Evolutionary conservation across 2,888 invertebrate genomes (phyloP), one percentile per base, ranked within the genome.

Genomic region (Timema cristinae): DNA sequence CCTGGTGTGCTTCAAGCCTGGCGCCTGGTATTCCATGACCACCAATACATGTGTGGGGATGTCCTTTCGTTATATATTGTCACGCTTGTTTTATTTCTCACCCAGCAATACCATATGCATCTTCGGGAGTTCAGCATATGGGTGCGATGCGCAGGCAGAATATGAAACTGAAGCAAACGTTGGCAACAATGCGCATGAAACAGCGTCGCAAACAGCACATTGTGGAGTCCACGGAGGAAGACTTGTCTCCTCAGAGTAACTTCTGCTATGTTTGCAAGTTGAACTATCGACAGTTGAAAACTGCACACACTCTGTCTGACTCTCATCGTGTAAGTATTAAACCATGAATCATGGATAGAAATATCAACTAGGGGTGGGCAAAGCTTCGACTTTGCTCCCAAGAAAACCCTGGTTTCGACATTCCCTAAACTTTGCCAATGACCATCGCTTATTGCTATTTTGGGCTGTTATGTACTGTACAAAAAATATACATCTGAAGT

Each of bases 121-220:
- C 83, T 94, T 79, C 85, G 88, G 89, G 90, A 66, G 86, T 88
- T 70, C 86, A 86, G 75, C 94, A 94, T 80, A 88, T 90, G 78
- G 84, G 88, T 48, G 88, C 91, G 0, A 91, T 94, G 90, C 86
- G 89, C 71, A 87, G 86, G 66, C 88, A 93, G 77, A 91, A 92
- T 15, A 84, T 90, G 69, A 89, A 90, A 10, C 91, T 92, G 81
- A 90, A 91, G 80, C 87, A 89, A 69, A 89, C 90, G 79, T 81
- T 93, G 77, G 85, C 90, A 74, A 89, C 90, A 77, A 91, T 94
- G 91, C 88, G 94, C 72, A 87, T 90, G 74, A 87, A 90, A 0
- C 94, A 94, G 81, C 88, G 94, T 72, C 90, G 89, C 69, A 90
- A 91, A 7, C 94, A 94, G 82, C 88, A 91, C 69, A 89, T 91